A percentile compares a stretch with the other conserved stretches of the same genome.
Conservation (phyloP, 2,797 vertebrate species). For the Halcyon leucocephala region DNA sequence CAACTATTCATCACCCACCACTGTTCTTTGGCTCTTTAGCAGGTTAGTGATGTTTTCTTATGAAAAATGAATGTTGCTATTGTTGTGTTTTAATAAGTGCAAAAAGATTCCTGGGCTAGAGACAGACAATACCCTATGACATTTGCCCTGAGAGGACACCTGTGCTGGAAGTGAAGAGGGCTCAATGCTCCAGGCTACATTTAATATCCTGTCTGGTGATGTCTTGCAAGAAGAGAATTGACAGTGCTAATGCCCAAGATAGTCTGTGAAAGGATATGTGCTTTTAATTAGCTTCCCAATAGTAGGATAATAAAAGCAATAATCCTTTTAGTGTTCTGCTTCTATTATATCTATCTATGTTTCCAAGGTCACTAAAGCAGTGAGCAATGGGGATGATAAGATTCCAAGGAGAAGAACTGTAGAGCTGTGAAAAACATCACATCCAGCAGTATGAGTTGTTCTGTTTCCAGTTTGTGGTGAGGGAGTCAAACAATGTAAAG, state of each 20-base stretch:
- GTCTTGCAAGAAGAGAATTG: background rate
- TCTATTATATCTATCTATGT: background rate
- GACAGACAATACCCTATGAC: background rate
- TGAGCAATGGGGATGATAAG: background rate
- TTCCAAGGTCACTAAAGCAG: conserved; percentile 7
- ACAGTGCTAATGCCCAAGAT: background rate
- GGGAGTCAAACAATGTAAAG: background rate
- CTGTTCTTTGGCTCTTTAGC: background rate
- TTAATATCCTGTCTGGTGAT: background rate
- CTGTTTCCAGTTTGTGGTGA: background rate
- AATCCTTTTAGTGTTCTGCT: conserved; percentile 8
- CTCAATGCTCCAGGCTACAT: background rate
- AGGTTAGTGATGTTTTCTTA: background rate
- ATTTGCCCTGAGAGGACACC: background rate
- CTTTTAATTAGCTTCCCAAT: conserved; percentile 18
- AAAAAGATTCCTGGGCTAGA: background rate
- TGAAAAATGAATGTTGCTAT: background rate
- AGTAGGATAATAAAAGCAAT: background rate
- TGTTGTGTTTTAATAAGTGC: background rate
- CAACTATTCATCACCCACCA: background rate
- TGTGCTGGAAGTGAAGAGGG: background rate
- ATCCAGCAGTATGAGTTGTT: background rate
- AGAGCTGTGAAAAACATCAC: background rate
- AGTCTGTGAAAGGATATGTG: background rate
- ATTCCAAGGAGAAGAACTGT: background rate